Conservation (phyloP, 2,797 vertebrate species). For the Falco columbarius region DNA sequence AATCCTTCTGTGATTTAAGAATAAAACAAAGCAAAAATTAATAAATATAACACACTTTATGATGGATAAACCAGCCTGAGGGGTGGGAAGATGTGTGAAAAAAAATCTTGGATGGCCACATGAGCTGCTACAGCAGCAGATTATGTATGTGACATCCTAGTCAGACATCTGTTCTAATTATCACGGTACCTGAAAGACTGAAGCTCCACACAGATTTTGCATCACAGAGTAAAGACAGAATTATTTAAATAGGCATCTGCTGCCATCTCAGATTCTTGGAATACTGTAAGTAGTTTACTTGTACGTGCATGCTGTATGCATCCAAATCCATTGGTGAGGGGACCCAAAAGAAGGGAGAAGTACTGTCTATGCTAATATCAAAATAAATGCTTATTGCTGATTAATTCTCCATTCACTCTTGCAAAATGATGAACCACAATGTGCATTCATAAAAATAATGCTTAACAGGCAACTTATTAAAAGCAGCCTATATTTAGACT, state of each 20-base stretch:
- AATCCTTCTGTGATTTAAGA: neutral
- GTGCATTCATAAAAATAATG: neutral
- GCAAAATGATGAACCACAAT: neutral
- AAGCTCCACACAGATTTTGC: neutral
- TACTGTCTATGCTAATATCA: neutral
- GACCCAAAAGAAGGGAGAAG: neutral
- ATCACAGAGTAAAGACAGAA: neutral
- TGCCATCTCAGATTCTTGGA: neutral
- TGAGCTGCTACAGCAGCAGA: neutral
- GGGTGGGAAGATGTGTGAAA: neutral
- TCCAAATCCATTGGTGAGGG: neutral
- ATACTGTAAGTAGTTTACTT: neutral
- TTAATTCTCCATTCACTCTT: neutral
- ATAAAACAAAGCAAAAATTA: neutral
- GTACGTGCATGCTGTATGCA: rapidly evolving
- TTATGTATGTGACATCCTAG: neutral
- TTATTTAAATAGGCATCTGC: neutral
- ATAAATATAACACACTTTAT: neutral
- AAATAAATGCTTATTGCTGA: neutral
- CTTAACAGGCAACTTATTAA: neutral
- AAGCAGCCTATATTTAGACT: constrained; percentile 1
- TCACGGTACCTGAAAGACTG: neutral
- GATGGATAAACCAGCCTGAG: neutral
- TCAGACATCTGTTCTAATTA: neutral
- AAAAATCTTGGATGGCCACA: neutral